Conservation (phyloP, 2,113 vertebrate genomes). For the Galeopterus variegatus region DNA sequence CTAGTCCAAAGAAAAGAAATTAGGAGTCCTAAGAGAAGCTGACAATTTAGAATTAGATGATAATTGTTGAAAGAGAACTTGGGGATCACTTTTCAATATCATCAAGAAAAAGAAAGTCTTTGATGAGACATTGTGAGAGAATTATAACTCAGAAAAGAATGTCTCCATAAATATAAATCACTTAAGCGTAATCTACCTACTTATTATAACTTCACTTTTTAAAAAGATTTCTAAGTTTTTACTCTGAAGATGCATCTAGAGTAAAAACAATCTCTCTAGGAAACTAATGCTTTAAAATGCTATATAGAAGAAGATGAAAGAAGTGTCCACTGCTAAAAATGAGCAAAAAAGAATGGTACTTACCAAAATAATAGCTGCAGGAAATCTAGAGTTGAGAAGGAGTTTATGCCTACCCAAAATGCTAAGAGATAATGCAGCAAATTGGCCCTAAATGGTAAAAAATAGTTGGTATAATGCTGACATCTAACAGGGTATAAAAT, state of each 20-base stretch:
- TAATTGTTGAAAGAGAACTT: not conserved
- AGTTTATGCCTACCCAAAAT: not conserved
- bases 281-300: not conserved
- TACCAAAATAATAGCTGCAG: not conserved
- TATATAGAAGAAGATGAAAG: not conserved
- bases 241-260: not conserved
- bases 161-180: not conserved
- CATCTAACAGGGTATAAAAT: not conserved
- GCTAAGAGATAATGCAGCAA: not conserved
- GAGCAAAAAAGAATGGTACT: not conserved
- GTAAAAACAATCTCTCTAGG: not conserved
- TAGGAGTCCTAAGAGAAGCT: not conserved
- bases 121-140: not conserved
- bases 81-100: not conserved
- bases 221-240: not conserved
- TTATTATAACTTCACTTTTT: not conserved
- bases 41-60: not conserved
- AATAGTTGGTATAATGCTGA: not conserved
- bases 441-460: not conserved
- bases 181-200: not conserved
- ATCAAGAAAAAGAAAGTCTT: not conserved
- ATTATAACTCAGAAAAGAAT: not conserved
- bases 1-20: not conserved
- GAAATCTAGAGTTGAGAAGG: not conserved
- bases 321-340: not conserved